Percentiles rank a stretch among this genome's conserved stretches.
phyloP scores from a whole-genome alignment of 2,797 vertebrate genomes.

The Gila robusta region DNA sequence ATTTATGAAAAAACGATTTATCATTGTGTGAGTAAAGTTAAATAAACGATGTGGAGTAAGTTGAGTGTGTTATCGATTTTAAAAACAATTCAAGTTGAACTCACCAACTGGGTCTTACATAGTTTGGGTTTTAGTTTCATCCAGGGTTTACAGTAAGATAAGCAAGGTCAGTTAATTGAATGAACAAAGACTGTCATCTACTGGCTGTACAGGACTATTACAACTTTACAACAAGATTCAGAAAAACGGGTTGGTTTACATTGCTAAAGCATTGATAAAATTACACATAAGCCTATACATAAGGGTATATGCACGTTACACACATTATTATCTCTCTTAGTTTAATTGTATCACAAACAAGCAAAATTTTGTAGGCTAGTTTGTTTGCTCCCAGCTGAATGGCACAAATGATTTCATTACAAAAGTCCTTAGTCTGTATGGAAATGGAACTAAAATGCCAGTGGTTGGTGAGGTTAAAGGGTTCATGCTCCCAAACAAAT shows the following conservation, averaged over 20 bases:
- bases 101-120: not conserved
- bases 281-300: not conserved
- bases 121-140: not conserved
- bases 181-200: constrained; percentile 3
- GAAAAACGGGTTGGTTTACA: not conserved
- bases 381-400: not conserved
- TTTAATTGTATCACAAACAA: not conserved
- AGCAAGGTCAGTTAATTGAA: not conserved
- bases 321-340: not conserved
- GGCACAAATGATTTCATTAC: not conserved
- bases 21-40: constrained; percentile 8
- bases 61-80: not conserved
- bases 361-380: not conserved
- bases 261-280: not conserved
- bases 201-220: not conserved
- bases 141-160: not conserved
- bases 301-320: not conserved
- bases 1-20: not conserved
- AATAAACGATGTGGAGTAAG: not conserved
- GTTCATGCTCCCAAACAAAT: not conserved
- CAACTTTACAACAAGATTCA: not conserved
- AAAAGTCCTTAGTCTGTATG: not conserved
- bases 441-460: not conserved
- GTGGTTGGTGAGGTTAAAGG: not conserved
- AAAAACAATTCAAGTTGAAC: not conserved